Base-by-base conservation (phyloP, 1,140 invertebrate species). In the Probaryconus sp. region DNA sequence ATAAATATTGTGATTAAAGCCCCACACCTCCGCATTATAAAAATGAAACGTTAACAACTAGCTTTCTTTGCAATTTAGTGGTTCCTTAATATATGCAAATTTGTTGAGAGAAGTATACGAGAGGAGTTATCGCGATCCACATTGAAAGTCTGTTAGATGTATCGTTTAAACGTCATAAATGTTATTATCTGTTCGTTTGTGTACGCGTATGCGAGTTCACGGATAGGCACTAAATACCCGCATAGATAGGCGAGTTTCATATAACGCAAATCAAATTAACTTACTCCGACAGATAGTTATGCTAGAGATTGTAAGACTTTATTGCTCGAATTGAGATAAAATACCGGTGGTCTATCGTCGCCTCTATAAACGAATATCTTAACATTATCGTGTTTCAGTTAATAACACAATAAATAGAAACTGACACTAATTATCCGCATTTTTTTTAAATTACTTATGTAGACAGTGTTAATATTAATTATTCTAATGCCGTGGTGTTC, bases 281-380 rank as follows among this genome's bases (percentile, higher is more conserved):
- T 64, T 18, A 69, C 51, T 68, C 51, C 38, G 68, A 77, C 63
- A 65, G 63, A 68, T 72, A 77, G 64, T 77, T 68, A 76, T 71
- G 35, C 60, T 40, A 17, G 35, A 45, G 53, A 70, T 61, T 65
- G 72, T 68, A 40, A 48, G 61, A 71, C 31, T 71, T 76, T 68
- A 76, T 63, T 63, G 67, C 61, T 35, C 31, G 61, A 21, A 71
- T 37, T 40, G 56, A 71, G 58, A 76, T 76, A 71, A 76, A 76
- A 71, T 71, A 71, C 63, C 55, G 72, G 72, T 76, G 72, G 67
- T 76, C 73, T 71, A 71, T 76, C 73, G 73, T 76, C 56, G 67
- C 73, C 67, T 71, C 61, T 70, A 63, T 71, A 76, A 71, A 68
- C 73, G 63, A 71, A 69, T 75, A 69, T 75, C 51, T 53, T 35